Conservation (phyloP, 2,113 vertebrate genomes). For the Syrrhaptes paradoxus region DNA sequence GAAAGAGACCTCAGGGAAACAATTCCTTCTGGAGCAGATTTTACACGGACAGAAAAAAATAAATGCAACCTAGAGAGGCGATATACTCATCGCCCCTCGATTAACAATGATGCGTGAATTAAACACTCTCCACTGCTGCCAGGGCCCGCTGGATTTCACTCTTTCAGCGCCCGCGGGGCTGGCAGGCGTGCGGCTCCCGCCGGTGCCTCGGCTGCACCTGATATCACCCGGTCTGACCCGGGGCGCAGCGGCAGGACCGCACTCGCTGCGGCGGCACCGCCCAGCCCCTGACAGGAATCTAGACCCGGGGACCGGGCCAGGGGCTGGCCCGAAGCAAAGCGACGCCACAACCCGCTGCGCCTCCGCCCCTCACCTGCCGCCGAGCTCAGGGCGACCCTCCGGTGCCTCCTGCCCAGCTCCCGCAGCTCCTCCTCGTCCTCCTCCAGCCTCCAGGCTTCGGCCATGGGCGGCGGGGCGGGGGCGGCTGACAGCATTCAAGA, state of each 20-base stretch:
- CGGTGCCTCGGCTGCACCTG: not conserved
- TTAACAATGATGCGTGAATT: not conserved
- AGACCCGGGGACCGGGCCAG: not conserved
- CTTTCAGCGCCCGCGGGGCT: not conserved
- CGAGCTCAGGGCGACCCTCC: slow-evolving; percentile 66
- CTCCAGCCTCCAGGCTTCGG: slow-evolving; percentile 84
- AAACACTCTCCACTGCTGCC: not conserved
- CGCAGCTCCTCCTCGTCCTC: slow-evolving; percentile 83
- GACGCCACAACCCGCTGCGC: not conserved
- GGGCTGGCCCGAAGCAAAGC: not conserved
- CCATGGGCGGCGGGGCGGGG: slow-evolving; percentile 74
- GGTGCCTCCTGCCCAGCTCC: slow-evolving; percentile 76
- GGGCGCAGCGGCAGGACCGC: not conserved
- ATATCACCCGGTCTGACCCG: not conserved
- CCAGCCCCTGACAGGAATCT: not conserved
- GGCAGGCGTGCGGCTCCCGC: not conserved
- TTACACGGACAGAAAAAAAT: not conserved
- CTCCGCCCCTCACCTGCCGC: slow-evolving; percentile 78
- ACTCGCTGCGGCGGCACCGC: not conserved
- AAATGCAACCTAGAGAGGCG: not conserved
- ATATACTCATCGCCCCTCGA: rapidly evolving
- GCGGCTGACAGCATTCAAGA: slow-evolving; percentile 2
- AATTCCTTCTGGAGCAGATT: not conserved
- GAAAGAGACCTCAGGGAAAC: not conserved
- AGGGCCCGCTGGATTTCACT: not conserved